phyloP scores from a whole-genome alignment of 1,140 invertebrate species.

The Sitobion miscanthi region DNA sequence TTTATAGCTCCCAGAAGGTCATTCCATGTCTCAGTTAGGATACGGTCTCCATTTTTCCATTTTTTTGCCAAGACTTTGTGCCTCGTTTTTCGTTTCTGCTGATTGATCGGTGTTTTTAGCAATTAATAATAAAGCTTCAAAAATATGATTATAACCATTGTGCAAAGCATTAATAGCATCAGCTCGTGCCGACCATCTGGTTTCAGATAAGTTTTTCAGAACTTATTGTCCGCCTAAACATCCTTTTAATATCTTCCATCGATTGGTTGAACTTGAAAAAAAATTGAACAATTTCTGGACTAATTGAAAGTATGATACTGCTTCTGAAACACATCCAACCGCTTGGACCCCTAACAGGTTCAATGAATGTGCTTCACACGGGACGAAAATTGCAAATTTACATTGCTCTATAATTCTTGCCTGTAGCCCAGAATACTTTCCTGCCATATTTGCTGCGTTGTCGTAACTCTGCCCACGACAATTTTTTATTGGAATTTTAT shows the following conservation, averaged over 20 bases:
- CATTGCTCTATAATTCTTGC: too few species aligned
- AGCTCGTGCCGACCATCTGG: too few species aligned
- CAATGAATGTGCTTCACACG: too few species aligned
- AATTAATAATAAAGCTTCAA: not conserved
- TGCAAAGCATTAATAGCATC: too few species aligned
- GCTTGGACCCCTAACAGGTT: too few species aligned
- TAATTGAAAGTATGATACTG: not conserved
- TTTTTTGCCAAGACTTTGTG: not conserved
- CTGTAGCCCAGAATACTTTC: too few species aligned
- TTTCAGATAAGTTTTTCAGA: too few species aligned
- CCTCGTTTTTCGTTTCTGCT: not conserved
- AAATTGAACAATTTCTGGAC: not conserved
- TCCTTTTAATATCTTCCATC: not conserved
- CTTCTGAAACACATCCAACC: slow-evolving; percentile 12
- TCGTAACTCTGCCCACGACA: not conserved
- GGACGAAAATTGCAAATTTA: too few species aligned
- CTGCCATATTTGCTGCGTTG: not conserved
- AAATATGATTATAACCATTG: too few species aligned
- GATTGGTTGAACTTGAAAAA: not conserved
- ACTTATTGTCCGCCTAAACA: not conserved
- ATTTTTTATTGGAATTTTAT: not conserved
- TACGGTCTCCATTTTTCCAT: not conserved
- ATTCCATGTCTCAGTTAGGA: not conserved
- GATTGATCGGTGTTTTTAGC: not conserved
- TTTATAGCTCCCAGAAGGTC: too few species aligned